Evolutionary conservation across 2,888 invertebrate genomes (phyloP).

Genomic region (Orchesella flavescens): DNA sequence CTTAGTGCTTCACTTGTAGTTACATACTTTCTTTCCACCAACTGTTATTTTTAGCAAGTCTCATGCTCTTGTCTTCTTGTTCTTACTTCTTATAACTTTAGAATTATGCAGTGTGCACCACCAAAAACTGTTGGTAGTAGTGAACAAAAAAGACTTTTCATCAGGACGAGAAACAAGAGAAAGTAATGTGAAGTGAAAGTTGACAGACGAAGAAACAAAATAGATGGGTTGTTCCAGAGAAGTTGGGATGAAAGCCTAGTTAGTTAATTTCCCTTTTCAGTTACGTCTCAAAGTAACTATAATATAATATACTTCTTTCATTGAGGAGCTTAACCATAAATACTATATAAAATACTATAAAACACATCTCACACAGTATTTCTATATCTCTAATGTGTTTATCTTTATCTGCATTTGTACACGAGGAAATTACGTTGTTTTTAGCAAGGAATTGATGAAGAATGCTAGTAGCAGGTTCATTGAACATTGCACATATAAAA

Average conservation of each 20-base stretch:
- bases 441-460: no score
- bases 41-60: conserved; percentile 48
- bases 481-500: no score
- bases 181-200: neutral
- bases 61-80: conserved; percentile 16
- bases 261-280: neutral
- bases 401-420: no score
- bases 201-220: conserved; percentile 15
- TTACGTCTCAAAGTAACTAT: neutral
- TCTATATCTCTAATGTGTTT: no score
- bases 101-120: neutral
- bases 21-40: conserved; percentile 39
- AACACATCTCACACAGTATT: no score
- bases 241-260: neutral
- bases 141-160: conserved; percentile 16
- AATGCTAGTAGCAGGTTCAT: no score
- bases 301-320: neutral
- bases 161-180: conserved; percentile 18
- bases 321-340: neutral
- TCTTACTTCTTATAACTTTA: neutral
- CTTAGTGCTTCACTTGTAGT: conserved; percentile 18
- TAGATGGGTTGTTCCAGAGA: neutral
- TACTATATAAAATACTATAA: no score
- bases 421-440: no score
- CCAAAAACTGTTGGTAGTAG: neutral